Base-by-base conservation (phyloP, 2,797 vertebrate species). In the Sebastes diaconus region DNA sequence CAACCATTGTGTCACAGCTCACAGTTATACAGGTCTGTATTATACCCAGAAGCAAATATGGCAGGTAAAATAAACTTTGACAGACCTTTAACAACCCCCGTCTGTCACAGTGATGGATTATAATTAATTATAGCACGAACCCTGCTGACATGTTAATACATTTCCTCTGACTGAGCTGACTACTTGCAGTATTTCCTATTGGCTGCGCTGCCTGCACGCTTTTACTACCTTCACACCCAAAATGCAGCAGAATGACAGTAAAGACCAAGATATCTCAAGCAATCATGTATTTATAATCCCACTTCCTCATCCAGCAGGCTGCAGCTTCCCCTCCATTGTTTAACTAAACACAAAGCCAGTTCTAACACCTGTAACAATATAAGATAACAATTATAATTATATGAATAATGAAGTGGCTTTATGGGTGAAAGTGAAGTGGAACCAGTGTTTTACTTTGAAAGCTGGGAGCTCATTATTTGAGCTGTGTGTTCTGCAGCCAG, bases 51-150 rank as follows among this genome's bases (percentile, higher is more conserved):
- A 12, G 0, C 0, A 32, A 30, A 72, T 57, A 22, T 32, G 46
- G 3, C 74, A 39, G 24, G 54, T 75, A 8, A n/a, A 55, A 57
- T 29, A 34, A 14, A n/a, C 59, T n/a, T 69, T 72, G 73, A 16
- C 54, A 54, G 12, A 61, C 42, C 61, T 20, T 1, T 4, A 60
- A 75, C 60, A 18, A 13, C 6, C n/a, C 9, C 25, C 0, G 59
- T 70, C 71, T 20, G 12, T 75, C 81, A 72, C 68, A 8, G 14
- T 1, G 77, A 68, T n/a, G 63, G 73, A 72, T 76, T 76, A 57
- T 79, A 39, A 25, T 75, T 42, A 57, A 79, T 76, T 20, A 24
- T 1, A 42, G 54, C 54, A 1, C 54, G 8, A 16, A 30, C 16
- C n/a, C 30, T 8, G 25, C 73, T 65, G 63, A 72, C 72, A 74